These are phyloP conservation scores for Cryptotermes secundus DNA, from an alignment of 1,140 invertebrate genomes.

Conservation along the genomic window DNA sequence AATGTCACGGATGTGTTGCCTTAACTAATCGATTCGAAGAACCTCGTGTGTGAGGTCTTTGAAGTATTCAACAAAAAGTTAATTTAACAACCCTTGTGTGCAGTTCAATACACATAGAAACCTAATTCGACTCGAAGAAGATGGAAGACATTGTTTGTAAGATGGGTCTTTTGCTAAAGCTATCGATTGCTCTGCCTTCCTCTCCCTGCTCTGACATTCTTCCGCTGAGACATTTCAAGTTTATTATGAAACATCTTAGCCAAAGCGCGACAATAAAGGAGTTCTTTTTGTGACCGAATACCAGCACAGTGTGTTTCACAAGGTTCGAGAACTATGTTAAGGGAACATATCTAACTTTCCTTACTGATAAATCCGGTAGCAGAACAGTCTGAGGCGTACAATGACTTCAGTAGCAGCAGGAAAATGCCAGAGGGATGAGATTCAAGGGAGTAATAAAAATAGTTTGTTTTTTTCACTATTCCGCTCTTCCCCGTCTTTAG, in stretches of 20 bases:
- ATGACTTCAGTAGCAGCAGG: no score
- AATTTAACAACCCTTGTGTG: conserved; percentile 16
- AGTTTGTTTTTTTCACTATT: no score
- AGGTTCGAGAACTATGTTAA: no score
- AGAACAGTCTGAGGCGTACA: no score
- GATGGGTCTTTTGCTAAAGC: neutral
- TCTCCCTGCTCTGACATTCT: neutral
- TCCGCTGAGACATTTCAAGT: neutral
- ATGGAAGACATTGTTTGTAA: conserved; percentile 7
- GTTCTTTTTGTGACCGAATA: neutral
- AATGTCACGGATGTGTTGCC: conserved; percentile 2
- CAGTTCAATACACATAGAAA: conserved; percentile 4
- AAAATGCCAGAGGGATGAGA: no score
- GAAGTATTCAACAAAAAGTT: neutral
- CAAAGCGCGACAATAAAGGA: neutral
- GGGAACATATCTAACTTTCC: no score
- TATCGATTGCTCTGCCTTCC: neutral
- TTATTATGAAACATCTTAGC: neutral
- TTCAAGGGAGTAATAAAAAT: no score
- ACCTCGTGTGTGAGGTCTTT: conserved; percentile 10
- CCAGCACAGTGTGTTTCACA: neutral
- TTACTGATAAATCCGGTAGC: no score
- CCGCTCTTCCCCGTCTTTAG: no score
- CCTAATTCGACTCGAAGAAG: neutral
- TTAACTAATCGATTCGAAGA: neutral